Evolutionary conservation across 37 sponge, comb jelly and placozoan genomes (phyloP), one percentile per base, ranked within the genome.

Genomic region (Geodia barretti): DNA sequence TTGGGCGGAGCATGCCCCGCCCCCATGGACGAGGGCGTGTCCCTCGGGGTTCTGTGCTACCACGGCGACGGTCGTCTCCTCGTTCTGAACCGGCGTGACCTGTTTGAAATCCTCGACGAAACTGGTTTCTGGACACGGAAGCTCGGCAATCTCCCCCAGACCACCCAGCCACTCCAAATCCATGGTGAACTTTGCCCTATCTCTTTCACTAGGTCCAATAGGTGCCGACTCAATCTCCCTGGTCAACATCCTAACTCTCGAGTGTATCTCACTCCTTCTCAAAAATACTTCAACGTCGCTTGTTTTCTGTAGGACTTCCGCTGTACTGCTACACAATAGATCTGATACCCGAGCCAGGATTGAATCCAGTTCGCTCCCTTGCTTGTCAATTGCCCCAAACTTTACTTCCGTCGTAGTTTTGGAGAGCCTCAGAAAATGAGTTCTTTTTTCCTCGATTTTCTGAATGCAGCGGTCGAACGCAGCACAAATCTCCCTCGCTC

Each of bases 261-360:
- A 75, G 29, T 71, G 26, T 17, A 88, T 62, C 20, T 71, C 77
- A 19, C 75, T 77, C 54, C 68, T 81, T 62, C 68, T 62, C 54
- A 76, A 39, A 25, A 88, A 64, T 17, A 89, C 67, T 34, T 77
- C 74, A 25, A 83, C 60, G 26, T 83, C 74, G 9, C 61, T 72
- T 3, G 86, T 74, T 35, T 72, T 83, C 38, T 77, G 65, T 30
- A 89, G 29, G 38, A 64, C 62, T 4, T 40, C 81, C 24, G 24
- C 3, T 0, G 59, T 43, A 39, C 76, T 76, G 29, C 74, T 81
- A n/a, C n/a, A n/a, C 19, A 79, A 34, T 5, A 75, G 61, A 74
- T 74, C 73, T 20, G 58, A 33, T 0, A 86, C 35, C 25, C 61
- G 47, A 7, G 30, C 37, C 42, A 68, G 41, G 2, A 36, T 61